A percentile compares a stretch with the other conserved stretches of the same genome.
Evolutionary conservation across 2,113 vertebrate genomes (phyloP).

Genomic region (Nymphicus hollandicus): DNA sequence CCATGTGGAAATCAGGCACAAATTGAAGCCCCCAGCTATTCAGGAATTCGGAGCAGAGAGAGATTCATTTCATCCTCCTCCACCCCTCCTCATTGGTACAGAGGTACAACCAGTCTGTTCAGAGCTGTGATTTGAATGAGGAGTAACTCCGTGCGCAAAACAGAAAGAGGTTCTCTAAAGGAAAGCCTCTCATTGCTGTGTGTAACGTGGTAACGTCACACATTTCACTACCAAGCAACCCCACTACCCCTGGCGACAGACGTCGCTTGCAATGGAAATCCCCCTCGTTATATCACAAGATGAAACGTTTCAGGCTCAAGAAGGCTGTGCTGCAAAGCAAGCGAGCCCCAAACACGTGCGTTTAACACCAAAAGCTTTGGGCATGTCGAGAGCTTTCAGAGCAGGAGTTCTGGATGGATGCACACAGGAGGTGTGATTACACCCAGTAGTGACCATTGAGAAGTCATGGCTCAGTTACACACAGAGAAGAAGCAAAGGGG

Average conservation of each 20-base stretch:
- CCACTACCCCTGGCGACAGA: background rate
- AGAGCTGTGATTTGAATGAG: background rate
- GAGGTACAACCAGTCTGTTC: background rate
- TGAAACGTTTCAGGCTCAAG: background rate
- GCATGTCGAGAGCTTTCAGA: background rate
- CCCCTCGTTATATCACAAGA: background rate
- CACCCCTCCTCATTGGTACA: background rate
- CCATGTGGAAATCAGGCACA: background rate
- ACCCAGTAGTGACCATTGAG: background rate
- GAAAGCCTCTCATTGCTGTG: background rate
- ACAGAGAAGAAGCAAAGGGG: background rate
- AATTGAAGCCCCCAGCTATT: background rate
- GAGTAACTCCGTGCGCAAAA: background rate
- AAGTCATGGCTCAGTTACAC: background rate
- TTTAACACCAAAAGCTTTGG: background rate
- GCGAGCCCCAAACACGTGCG: background rate
- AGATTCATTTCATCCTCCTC: background rate
- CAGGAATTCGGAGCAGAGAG: background rate
- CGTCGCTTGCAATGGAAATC: background rate
- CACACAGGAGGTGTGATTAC: background rate
- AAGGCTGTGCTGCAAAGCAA: background rate
- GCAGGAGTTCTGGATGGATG: accelerated
- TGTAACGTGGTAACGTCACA: background rate
- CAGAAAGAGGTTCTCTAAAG: background rate
- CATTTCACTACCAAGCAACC: background rate